phyloP scores from a whole-genome alignment of 2,888 invertebrate species.

The Rutpela maculata region DNA sequence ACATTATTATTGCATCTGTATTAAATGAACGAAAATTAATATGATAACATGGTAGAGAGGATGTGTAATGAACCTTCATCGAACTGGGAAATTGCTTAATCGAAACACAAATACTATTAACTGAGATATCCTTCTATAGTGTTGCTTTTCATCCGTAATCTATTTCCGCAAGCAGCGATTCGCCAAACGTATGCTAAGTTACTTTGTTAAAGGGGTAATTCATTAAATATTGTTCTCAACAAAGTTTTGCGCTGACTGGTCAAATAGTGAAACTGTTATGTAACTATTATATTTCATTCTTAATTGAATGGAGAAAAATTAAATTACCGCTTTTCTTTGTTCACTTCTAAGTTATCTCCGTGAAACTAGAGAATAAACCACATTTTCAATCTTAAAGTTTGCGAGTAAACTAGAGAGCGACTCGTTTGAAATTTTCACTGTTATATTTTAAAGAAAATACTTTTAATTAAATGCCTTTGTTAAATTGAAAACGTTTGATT shows the following conservation, averaged over 20 bases:
- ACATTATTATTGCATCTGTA: slow-evolving; percentile 50
- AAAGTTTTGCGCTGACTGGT: not conserved
- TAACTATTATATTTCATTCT: not conserved
- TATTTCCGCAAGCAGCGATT: not conserved
- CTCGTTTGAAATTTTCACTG: too few relatives aligned
- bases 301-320: too few relatives aligned
- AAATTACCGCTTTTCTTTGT: too few relatives aligned
- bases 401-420: too few relatives aligned
- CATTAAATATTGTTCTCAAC: slow-evolving; percentile 13
- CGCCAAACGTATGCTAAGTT: not conserved
- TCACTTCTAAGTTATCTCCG: too few relatives aligned
- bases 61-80: slow-evolving; percentile 55
- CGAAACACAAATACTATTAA: slow-evolving; percentile 57
- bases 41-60: slow-evolving; percentile 53
- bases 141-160: slow-evolving; percentile 5
- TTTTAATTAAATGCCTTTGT: too few relatives aligned
- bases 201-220: not conserved
- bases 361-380: too few relatives aligned
- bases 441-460: too few relatives aligned
- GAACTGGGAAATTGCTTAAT: slow-evolving; percentile 59
- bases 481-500: too few relatives aligned
- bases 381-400: too few relatives aligned
- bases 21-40: slow-evolving; percentile 58
- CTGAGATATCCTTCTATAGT: slow-evolving; percentile 37
- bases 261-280: not conserved